Base-by-base conservation (phyloP, 2,888 invertebrate genomes). In the Parapristionchus giblindavisi region DNA sequence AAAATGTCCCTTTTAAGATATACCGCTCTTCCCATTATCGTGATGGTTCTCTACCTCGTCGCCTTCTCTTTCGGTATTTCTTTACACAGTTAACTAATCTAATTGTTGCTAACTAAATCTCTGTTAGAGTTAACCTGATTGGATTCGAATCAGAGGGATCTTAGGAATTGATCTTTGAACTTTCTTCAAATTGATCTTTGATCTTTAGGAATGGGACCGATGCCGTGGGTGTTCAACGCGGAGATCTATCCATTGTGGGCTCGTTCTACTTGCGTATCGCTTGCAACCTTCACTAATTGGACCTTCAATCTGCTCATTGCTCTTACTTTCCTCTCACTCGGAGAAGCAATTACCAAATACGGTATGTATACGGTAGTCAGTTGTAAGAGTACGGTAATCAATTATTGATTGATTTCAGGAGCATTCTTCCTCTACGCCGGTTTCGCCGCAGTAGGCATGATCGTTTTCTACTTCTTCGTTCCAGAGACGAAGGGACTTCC, bases 201-300 rank as follows among this genome's bases (percentile, higher is more conserved):
- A 4, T 43, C 51, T 79, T 6, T 43, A 89, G 91, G 91, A 63
- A 89, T 90, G 87, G 91, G 90, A n/a, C 90, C 90, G 2, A 90
- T 91, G 89, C 91, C 91, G 2, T 91, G 91, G 91, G 90, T 91
- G 4, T 89, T 91, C 77, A 91, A 91, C 83, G 89, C 90, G 0
- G 91, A 91, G 84, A 90, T 91, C 71, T 91, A 90, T 81, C 91
- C 91, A 0, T 84, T 89, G 66, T 91, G 91, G 91, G 90, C 91
- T 2, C 86, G 91, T 32, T 88, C 90, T 60, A 89, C 90, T 0
- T 90, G 90, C 51, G 86, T 86, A 38, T 82, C 87, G 1, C 77
- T 86, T n/a, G 75, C 85, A 1, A 87, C 87, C 0, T 81, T 84
- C 1, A 85, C 88, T 58, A 91, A 91, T 83, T 91, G 91, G 91